Base-by-base conservation (phyloP, 2,113 vertebrate genomes). In the Zingel zingel region DNA sequence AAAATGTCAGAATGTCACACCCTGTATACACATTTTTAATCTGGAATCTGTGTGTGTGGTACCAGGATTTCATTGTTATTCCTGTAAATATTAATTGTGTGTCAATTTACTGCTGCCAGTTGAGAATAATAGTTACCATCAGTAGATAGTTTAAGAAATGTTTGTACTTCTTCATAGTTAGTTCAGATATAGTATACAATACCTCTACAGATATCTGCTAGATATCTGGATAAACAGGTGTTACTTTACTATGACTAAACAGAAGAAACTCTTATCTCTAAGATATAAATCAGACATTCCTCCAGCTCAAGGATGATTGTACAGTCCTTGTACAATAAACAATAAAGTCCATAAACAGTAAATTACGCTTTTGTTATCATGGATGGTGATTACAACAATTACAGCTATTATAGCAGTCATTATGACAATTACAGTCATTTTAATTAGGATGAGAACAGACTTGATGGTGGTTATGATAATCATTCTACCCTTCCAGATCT, bases 401-500 rank as follows among this genome's bases (percentile, higher is more conserved):
- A 19, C 58, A 50, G 51, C 48, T 47, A 43, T 43, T 54, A 64
- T 19, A 53, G 59, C 27, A 56, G 21, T 27, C 19, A 25, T 50
- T 30, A 18, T n/a, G 16, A 66, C 63, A 47, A 70, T 78, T 76
- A 39, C n/a, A 11, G 27, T 65, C 7, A 27, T 71, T 80, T 30
- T 78, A 57, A 65, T 69, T 39, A 50, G 12, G 18, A 47, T 50
- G 71, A 59, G 23, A 64, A 15, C 9, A 51, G 61, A 66, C 1
- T 23, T 74, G 48, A 75, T 30, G 48, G 3, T 74, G 56, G 33
- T 9, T 8, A 51, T 57, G 61, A 13, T 77, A 11, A 62, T 66
- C 43, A 27, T 58, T 82, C 30, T 19, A 14, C 36, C 23, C 64
- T 47, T 85, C 16, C 51, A 99, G 98, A 97, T 77, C 57, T 84